Evolutionary conservation across 2,888 invertebrate genomes (phyloP).

Genomic region (Caenorhabditis japonica): DNA sequence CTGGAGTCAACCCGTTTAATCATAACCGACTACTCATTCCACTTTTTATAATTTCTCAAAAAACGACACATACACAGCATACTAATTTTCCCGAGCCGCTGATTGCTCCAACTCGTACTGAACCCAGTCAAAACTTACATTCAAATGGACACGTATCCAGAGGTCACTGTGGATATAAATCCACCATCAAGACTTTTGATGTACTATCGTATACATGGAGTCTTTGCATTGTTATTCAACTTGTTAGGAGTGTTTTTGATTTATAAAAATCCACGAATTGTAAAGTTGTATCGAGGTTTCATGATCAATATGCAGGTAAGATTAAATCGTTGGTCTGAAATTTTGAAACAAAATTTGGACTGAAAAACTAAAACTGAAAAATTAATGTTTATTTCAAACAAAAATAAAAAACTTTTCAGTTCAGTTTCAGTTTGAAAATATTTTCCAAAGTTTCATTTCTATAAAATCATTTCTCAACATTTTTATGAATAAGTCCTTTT

Average conservation of each 20-base stretch:
- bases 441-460: too few species aligned
- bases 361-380: too few species aligned
- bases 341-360: too few species aligned
- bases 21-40: conserved; percentile 3
- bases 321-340: too few species aligned
- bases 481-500: too few species aligned
- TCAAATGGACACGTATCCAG: conserved; percentile 24
- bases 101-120: too few species aligned
- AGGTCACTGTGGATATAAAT: conserved; percentile 23
- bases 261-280: conserved; percentile 19
- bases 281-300: conserved; percentile 20
- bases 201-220: conserved; percentile 34
- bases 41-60: background rate
- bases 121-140: too few species aligned
- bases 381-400: background rate
- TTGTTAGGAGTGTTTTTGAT: conserved; percentile 33
- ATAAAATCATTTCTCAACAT: too few species aligned
- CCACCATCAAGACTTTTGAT: conserved; percentile 7
- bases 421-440: too few species aligned
- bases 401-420: background rate
- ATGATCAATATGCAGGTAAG: conserved; percentile 47
- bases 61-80: too few species aligned
- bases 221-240: conserved; percentile 28
- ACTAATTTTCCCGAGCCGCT: too few species aligned
- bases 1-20: conserved; percentile 8